phyloP scores from a whole-genome alignment of 1,140 invertebrate genomes.

The Lethrus apterus region DNA sequence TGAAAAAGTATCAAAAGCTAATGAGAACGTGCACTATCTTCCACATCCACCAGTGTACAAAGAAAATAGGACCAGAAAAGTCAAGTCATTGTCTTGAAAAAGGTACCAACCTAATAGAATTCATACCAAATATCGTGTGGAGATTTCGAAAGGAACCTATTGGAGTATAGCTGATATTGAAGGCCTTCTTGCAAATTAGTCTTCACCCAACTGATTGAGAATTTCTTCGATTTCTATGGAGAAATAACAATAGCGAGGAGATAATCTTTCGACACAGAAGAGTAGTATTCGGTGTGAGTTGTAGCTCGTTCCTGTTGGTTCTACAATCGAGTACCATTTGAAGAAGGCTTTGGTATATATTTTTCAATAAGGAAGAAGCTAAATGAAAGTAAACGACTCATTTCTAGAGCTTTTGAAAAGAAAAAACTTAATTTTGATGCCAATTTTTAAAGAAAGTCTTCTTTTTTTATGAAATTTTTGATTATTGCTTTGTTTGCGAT shows the following conservation, averaged over 20 bases:
- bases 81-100: constrained; percentile 37
- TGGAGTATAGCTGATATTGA: constrained; percentile 37
- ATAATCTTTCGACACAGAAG: constrained; percentile 21
- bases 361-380: too few relatives aligned
- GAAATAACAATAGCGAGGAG: constrained; percentile 16
- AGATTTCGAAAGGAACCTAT: constrained; percentile 30
- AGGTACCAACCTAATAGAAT: constrained; percentile 31
- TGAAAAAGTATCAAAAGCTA: background rate
- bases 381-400: too few relatives aligned
- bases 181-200: constrained; percentile 36
- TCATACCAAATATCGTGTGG: constrained; percentile 31
- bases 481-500: too few relatives aligned
- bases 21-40: background rate
- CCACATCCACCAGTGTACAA: background rate
- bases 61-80: too few relatives aligned
- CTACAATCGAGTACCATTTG: constrained; percentile 14
- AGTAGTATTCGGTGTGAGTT: constrained; percentile 22
- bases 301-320: constrained; percentile 22
- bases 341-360: background rate
- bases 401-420: too few relatives aligned
- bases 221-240: constrained; percentile 31
- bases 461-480: too few relatives aligned
- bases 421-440: too few relatives aligned
- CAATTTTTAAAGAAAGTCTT: too few relatives aligned
- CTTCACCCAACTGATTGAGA: constrained; percentile 29